These are phyloP conservation scores for Panorpa germanica DNA, from an alignment of 2,888 invertebrate species.

Conservation along the genomic window DNA sequence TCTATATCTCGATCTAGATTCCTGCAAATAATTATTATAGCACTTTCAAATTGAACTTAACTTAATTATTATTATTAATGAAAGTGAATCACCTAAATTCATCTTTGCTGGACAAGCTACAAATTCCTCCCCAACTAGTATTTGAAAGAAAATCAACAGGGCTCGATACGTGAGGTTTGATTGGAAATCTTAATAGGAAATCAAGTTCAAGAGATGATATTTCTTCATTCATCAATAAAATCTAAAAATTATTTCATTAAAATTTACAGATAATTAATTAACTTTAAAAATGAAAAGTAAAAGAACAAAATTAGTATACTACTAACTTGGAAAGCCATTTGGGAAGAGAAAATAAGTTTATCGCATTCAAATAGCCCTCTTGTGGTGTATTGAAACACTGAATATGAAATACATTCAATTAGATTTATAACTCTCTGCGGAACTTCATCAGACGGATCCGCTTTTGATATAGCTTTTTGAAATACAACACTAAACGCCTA, in stretches of 20 bases:
- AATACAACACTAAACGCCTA: slow-evolving; percentile 95
- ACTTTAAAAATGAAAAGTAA: background rate
- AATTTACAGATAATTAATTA: background rate
- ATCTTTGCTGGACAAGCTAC: slow-evolving; percentile 74
- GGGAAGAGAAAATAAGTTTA: slow-evolving; percentile 88
- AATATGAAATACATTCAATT: slow-evolving; percentile 87
- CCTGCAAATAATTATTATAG: slow-evolving; percentile 21
- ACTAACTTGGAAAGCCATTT: slow-evolving; percentile 83
- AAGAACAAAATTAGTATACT: slow-evolving; percentile 1
- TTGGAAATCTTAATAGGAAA: slow-evolving; percentile 80
- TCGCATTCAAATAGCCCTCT: slow-evolving; percentile 91
- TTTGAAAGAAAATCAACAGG: slow-evolving; percentile 91
- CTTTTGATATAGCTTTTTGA: slow-evolving; percentile 84
- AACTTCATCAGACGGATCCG: slow-evolving; percentile 66
- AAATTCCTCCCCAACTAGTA: slow-evolving; percentile 87
- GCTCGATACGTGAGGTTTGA: slow-evolving; percentile 80
- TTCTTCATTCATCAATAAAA: slow-evolving; percentile 72
- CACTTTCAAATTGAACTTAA: slow-evolving; percentile 5
- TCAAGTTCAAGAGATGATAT: slow-evolving; percentile 73
- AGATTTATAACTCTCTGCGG: slow-evolving; percentile 64
- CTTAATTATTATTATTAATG: background rate
- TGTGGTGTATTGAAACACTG: slow-evolving; percentile 87
- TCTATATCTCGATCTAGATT: slow-evolving; percentile 92
- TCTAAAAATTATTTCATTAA: slow-evolving; percentile 28
- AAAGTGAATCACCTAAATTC: slow-evolving; percentile 43